Base-by-base conservation (phyloP, 1,140 invertebrate genomes). In the Procambarus virginalis region DNA sequence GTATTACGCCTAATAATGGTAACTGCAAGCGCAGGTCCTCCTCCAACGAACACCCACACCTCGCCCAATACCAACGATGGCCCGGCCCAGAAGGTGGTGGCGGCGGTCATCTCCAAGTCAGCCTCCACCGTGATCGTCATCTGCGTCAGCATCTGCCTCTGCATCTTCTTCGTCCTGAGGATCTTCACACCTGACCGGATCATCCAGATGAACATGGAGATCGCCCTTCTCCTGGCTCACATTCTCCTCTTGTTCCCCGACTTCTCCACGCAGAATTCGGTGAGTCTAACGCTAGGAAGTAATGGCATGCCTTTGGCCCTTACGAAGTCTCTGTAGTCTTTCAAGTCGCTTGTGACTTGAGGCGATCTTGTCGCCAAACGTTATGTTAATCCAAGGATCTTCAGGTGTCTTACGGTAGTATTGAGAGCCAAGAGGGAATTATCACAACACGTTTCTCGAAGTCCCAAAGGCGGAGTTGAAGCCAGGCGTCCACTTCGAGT, bases 171-270 rank as follows among this genome's bases (percentile, higher is more conserved):
- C 20, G 68, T 93, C 64, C 82, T 93, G 34, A 86, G 93, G 34
- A 91, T 93, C 20, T 93, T 93, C 88, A 93, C 93, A 10, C 86
- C 92, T 12, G 93, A 93, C 58, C 64, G 93, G 10, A 91, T 93
- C 17, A 93, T 93, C 79, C 93, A 93, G 86, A 93, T 93, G 93
- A 93, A 93, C 86, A 93, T 93, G 93, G 93, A 93, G 83, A 93
- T 93, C 10, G 92, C 93, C 22, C 81, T 93, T 12, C 73, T 93
- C 3, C 55, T 86, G 12, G 93, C 93, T n/a, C 93, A 93, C 89
- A 68, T 93, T 51, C 92, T 93, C n/a, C 92, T 93, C 2, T 82
- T 93, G 12, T 91, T 93, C 48, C 93, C 93, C 0, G 12, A 82
- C 45, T 86, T 76, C 48, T 80, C 91, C 5, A 58, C 70, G 14